Evolutionary conservation across 2,797 vertebrate genomes (phyloP).

Genomic region (Cyprinodon diabolis): DNA sequence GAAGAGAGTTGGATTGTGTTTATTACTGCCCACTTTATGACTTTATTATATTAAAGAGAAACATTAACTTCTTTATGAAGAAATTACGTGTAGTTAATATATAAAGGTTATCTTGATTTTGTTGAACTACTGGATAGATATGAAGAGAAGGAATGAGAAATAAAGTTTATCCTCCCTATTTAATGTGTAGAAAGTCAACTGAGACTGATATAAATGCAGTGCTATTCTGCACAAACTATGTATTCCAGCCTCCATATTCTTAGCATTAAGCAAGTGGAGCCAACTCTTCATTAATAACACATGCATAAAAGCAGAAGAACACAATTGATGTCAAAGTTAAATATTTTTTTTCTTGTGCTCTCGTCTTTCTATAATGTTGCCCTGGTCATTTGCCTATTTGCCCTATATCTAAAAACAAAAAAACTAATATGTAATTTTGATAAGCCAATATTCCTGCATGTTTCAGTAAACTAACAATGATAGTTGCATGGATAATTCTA

Average conservation of each 20-base stretch:
- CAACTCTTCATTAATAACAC: background rate
- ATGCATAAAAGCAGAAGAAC: background rate
- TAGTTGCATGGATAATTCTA: constrained; percentile 17
- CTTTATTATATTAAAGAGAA: constrained; percentile 6
- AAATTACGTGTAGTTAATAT: background rate
- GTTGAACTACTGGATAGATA: background rate
- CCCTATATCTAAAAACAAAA: background rate
- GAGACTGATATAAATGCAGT: background rate
- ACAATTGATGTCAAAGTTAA: background rate
- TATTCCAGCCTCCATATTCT: background rate
- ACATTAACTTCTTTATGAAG: constrained; percentile 1
- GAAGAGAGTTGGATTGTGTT: constrained; percentile 81
- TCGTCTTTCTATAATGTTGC: background rate
- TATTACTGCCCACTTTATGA: constrained; percentile 53
- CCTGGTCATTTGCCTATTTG: background rate
- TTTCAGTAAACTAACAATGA: constrained; percentile 16
- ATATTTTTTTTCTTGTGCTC: background rate
- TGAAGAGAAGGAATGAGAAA: background rate
- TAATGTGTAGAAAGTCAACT: background rate
- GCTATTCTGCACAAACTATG: background rate
- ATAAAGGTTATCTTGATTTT: too few relatives aligned
- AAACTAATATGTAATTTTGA: background rate
- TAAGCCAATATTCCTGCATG: constrained; percentile 8
- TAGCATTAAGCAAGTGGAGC: background rate
- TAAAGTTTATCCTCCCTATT: background rate